Evolutionary conservation across 1,140 invertebrate genomes (phyloP).

Genomic region (Schlechtendalia chinensis): DNA sequence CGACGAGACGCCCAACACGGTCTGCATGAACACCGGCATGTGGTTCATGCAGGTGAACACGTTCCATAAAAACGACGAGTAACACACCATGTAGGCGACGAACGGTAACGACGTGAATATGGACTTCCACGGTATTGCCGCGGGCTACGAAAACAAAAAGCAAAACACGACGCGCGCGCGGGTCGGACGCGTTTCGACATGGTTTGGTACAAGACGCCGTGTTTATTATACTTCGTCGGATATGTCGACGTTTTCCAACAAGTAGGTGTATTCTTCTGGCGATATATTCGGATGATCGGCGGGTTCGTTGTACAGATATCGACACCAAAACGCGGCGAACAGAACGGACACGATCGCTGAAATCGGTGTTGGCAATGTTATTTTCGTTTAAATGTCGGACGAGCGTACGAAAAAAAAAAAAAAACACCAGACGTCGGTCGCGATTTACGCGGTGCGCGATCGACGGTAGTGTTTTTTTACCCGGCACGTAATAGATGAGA

Average conservation of each 20-base stretch:
- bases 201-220: not conserved
- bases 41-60: slow-evolving; percentile 10
- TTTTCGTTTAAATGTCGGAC: no score
- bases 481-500: slow-evolving; percentile 26
- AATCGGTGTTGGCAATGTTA: not conserved
- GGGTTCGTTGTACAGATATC: slow-evolving; percentile 35
- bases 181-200: no score
- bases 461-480: slow-evolving; percentile 20
- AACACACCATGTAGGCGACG: slow-evolving; percentile 3
- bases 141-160: no score
- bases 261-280: slow-evolving; percentile 25
- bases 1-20: not conserved
- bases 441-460: no score
- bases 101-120: slow-evolving; percentile 40
- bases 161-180: not conserved
- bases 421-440: no score
- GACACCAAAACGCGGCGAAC: not conserved
- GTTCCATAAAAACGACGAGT: slow-evolving; percentile 27
- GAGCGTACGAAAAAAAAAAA: no score
- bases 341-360: not conserved
- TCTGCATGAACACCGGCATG: slow-evolving; percentile 24
- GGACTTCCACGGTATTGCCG: slow-evolving; percentile 17
- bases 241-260: slow-evolving; percentile 29
- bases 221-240: not conserved
- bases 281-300: slow-evolving; percentile 31